Evolutionary conservation across 92 coral and sea anemone species (phyloP).

Genomic region (Bergia sp.): DNA sequence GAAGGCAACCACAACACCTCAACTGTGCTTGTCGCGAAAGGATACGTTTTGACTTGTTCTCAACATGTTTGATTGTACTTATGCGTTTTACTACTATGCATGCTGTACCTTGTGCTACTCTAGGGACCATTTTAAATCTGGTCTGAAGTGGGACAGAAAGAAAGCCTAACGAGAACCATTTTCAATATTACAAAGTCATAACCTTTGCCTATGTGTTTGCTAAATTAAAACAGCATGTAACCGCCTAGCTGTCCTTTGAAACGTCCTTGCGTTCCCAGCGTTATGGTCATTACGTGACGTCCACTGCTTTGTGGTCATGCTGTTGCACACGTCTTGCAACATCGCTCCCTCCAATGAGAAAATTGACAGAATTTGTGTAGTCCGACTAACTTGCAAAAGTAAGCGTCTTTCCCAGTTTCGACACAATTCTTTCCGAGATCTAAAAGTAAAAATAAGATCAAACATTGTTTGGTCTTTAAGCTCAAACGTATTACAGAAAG

Average conservation of each 20-base stretch:
- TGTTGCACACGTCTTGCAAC: conserved; percentile 81
- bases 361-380: conserved; percentile 90
- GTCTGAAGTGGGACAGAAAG: not conserved
- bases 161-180: too few relatives aligned
- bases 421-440: conserved; percentile 62
- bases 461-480: not conserved
- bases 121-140: not conserved
- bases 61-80: not conserved
- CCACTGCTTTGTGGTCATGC: not conserved
- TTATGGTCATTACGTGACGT: not conserved
- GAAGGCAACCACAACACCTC: too few relatives aligned
- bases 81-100: not conserved
- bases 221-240: not conserved
- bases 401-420: conserved; percentile 77
- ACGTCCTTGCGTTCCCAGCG: conserved; percentile 19
- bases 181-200: too few relatives aligned
- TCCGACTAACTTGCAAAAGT: conserved; percentile 90
- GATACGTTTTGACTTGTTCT: too few relatives aligned
- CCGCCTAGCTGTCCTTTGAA: not conserved
- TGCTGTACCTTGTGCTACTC: not conserved
- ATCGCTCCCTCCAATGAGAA: conserved; percentile 89
- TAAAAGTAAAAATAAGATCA: not conserved
- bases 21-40: too few relatives aligned
- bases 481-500: too few relatives aligned
- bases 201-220: not conserved